Base-by-base conservation (phyloP, 2,797 vertebrate species). In the Mus caroli region DNA sequence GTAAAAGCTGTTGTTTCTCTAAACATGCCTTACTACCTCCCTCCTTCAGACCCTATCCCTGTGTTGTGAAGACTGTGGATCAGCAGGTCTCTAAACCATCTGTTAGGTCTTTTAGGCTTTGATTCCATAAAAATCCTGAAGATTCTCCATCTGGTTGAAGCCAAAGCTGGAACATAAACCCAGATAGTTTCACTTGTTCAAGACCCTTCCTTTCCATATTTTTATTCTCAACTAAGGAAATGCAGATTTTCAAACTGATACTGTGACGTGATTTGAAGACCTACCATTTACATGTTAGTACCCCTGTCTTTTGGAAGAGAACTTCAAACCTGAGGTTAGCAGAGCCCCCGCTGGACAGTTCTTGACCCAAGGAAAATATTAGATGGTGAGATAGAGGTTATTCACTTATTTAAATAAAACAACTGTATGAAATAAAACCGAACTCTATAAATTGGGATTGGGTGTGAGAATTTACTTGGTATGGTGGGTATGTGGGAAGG, bases 221-320 rank as follows among this genome's bases (percentile, higher is more conserved):
- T 96, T 96, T 89, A 88, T 75, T 84, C 91, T 85, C 34, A 71
- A 43, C 69, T 92, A 56, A 94, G 24, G 96, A 88, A 54, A 58
- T 58, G 34, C 13, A 11, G 1, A 11, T 80, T 90, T 91, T 64
- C 84, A 83, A 96, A 83, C n/a, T 64, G 80, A 3, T 78, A 86
- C 12, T 69, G 14, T 4, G 67, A 82, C 92, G 19, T 58, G 15
- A 60, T 75, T 83, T 13, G 46, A 90, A 94, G 46, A 92, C 15
- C 56, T 82, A 82, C 3, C 4, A 67, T 67, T 34, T 67, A 67
- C 5, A 67, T 31, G 10, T 31, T 64, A 64, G 28, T 31, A 34
- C 64, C 5, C 31, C 14, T 0, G 64, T 67, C 64, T 34, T 67
- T 67, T 34, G 28, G 64, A 67, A 34, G 3, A 94, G 17, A 89